Evolutionary conservation across 2,888 invertebrate genomes (phyloP), one percentile per base, ranked within the genome.

Genomic region (Aelia acuminata): DNA sequence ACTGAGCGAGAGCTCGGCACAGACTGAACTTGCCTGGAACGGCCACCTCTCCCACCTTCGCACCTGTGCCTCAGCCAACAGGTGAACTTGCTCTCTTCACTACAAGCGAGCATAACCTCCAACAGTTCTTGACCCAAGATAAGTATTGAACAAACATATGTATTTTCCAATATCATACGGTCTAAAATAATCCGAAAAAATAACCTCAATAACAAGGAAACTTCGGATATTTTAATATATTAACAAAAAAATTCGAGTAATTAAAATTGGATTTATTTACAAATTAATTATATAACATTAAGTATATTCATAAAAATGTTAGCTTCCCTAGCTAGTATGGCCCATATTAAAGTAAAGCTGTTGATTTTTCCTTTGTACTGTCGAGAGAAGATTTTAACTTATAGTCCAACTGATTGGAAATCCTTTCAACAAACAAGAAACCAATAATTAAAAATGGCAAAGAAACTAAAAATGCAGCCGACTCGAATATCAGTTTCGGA

Each of bases 401-500:
- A 35, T 4, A 63, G 18, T 87, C 63, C 80, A 95, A 93, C 89
- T 94, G 93, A 88, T 92, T 93, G 91, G 95, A 94, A 88, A 96
- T 93, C 90, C 95, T 93, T 47, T 95, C 92, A 48, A 95, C 92
- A 90, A 96, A 93, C 88, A 95, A 92, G 92, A 94, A 94, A 50
- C 95, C 94, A 75, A 94, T 91, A 89, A 95, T 92, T 85, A 95
- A 93, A 88, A 94, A 93, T 13, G 93, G 93, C 87, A 95, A 92
- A 4, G 94, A 94, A n/a, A 96, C 94, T 90, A 95, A 93, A 90
- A 96, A 94, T 88, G 95, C 94, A 88, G 97, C 93, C 75, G 94
- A 94, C 93, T 98, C 98, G 92, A 98, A 99, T 88, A 99, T 95
- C 90, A 99, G 95, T 91, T 98, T 97, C 0, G 99, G 99, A 0